Evolutionary conservation across 2,113 vertebrate species (phyloP), one percentile per base, ranked within the genome.

Genomic region (Campylomormyrus tamandua): DNA sequence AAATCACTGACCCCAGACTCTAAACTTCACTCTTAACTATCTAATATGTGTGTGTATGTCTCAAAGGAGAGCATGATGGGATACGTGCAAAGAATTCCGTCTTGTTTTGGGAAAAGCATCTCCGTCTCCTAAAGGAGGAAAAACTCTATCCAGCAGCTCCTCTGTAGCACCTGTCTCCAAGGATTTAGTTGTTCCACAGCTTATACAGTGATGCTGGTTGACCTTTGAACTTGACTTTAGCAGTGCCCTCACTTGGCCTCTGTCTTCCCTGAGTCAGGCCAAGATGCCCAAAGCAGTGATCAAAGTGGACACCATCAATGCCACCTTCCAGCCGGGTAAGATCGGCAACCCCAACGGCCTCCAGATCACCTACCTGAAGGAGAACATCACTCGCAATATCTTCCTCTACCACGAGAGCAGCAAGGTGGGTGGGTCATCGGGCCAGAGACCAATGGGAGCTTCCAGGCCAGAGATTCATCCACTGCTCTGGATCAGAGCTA

Each of bases 321-420:
- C 97, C 31, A 97, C 96, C 0, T 97, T 98, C 93, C 97, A 98
- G 91, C 97, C 97, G 2, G 96, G 94, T 70, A 98, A 98, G 94
- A 98, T 96, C 8, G 95, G 94, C 84, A 95, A 97, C 89, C 94
- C 96, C 88, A 96, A 98, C 66, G 97, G 98, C 53, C 94, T 98
- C 85, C 98, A 98, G 94, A 96, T 98, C 94, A 98, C 97, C 10
- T 98, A 97, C 94, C 95, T 98, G 88, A 98, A 97, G 93, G 97
- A 98, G 92, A 97, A 97, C 94, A 97, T 94, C 94, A 98, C 97
- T 19, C 93, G 98, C n/a, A 98, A 98, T 93, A 96, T 98, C 93
- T 98, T 98, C 90, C 91, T 98, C 83, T 98, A 97, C 92, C 97
- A 98, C 0, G 96, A 97, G 1, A 96, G 46, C 90, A 96, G 96